Conservation (phyloP, 2,888 invertebrate genomes). For the Chrysina gloriosa region DNA sequence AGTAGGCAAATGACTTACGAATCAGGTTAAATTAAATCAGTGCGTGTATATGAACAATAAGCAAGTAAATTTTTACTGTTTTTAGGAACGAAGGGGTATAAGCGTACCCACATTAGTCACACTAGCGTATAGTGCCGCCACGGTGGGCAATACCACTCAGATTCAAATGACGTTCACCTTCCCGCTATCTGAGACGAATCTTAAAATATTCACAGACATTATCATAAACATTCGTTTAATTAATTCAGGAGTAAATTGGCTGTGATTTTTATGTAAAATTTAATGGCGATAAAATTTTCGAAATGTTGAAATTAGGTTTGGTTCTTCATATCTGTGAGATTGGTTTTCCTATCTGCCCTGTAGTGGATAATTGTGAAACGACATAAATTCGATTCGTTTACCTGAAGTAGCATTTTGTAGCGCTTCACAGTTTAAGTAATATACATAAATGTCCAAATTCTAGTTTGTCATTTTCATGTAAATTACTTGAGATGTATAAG, state of each 20-base stretch:
- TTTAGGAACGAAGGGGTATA: constrained; percentile 36
- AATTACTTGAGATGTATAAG: neutral
- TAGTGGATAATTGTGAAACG: constrained; percentile 25
- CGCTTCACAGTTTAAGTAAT: constrained; percentile 4
- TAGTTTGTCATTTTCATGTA: constrained; percentile 8
- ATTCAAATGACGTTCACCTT: constrained; percentile 47
- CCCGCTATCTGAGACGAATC: constrained; percentile 47
- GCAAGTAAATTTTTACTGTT: constrained; percentile 6
- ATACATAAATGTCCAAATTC: neutral
- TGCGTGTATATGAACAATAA: neutral
- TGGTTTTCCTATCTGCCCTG: neutral
- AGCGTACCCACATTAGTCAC: constrained; percentile 39
- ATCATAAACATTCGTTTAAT: constrained; percentile 49
- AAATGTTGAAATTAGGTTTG: constrained; percentile 22
- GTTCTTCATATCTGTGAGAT: constrained; percentile 27
- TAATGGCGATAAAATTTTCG: constrained; percentile 35
- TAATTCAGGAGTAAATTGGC: constrained; percentile 42
- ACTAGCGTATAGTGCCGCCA: constrained; percentile 38
- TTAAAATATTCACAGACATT: constrained; percentile 51
- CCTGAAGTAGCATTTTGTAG: constrained; percentile 18
- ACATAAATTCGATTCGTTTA: constrained; percentile 29
- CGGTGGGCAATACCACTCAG: constrained; percentile 46
- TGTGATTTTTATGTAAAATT: constrained; percentile 37
- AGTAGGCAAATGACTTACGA: too few relatives aligned
- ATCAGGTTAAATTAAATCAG: neutral